These are phyloP conservation scores for Leucopsar rothschildi DNA, from an alignment of 2,113 vertebrate genomes.

Conservation along the genomic window DNA sequence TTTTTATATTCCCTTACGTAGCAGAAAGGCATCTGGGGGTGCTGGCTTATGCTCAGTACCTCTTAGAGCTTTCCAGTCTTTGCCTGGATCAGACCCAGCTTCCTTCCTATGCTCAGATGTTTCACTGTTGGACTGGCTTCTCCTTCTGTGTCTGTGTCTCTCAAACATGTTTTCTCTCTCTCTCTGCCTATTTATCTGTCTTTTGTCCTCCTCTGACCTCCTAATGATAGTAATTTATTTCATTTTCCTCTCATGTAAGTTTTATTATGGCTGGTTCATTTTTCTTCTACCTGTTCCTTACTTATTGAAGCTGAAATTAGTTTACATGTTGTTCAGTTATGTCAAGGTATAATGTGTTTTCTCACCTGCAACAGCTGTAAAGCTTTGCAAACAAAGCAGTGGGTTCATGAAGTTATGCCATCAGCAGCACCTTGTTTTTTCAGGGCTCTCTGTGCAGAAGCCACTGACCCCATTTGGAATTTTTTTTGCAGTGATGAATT, in stretches of 20 bases:
- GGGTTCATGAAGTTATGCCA: not conserved
- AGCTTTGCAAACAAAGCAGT: not conserved
- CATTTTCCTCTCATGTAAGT: not conserved
- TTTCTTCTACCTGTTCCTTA: not conserved
- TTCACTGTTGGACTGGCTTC: not conserved
- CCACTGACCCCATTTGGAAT: not conserved
- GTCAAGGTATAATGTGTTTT: not conserved
- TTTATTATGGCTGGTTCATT: not conserved
- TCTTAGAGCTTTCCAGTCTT: not conserved
- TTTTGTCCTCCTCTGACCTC: conserved; percentile 3
- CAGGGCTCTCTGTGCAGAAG: not conserved
- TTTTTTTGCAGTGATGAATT: not conserved
- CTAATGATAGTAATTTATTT: not conserved
- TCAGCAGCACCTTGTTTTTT: not conserved
- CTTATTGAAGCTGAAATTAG: not conserved
- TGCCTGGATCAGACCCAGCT: not conserved
- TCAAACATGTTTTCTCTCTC: not conserved
- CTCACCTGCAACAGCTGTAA: not conserved
- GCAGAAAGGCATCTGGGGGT: not conserved
- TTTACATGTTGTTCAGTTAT: not conserved
- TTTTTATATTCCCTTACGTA: not conserved
- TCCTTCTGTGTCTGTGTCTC: not conserved
- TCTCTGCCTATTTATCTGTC: not conserved
- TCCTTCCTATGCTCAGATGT: not conserved
- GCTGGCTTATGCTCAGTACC: not conserved